Base-by-base conservation (phyloP, 1,140 invertebrate genomes). In the Amyelois transitella region DNA sequence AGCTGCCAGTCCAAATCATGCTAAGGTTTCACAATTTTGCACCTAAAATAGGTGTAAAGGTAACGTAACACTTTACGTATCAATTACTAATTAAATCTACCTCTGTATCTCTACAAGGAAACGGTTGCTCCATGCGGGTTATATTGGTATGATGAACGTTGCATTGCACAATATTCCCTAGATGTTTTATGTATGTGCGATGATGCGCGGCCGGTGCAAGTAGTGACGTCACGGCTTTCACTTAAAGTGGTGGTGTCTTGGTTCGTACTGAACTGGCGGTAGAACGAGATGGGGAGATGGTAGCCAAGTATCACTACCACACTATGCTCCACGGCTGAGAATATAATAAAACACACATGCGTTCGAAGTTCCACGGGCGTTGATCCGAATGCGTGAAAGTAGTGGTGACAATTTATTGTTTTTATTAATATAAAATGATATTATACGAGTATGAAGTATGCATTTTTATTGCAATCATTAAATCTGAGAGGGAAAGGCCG, bases 161-260 rank as follows among this genome's bases (percentile, higher is more conserved):
- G 18, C 21, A 28, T 52, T 52, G 25, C 50, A 45, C 43, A 53
- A 44, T 43, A 18, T 8, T 44, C 43, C 43, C 18, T n/a, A 25
- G 50, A 51, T 54, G 57, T 58, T 60, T 66, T 63, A 59, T 64
- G 66, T 64, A 60, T 62, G 58, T 67, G 59, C 68, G 66, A 68
- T 75, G 66, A 55, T 69, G 64, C 69, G 66, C 65, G 48, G 59
- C 54, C 59, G 69, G 72, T 77, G 75, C 66, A 75, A 80, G 60
- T 66, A 52, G 60, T 80, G 74, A 81, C 69, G 81, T 77, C 75
- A 78, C 51, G 48, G 75, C 81, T 84, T 84, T 84, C 81, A 75
- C 45, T 48, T 5, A 6, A 38, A 38, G 5, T 38, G 32, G 32
- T 10, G 2, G 7, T 6, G 12, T 28, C 25, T 10, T 6, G 12